phyloP scores from a whole-genome alignment of 2,113 vertebrate genomes.

The Lepus timidus region DNA sequence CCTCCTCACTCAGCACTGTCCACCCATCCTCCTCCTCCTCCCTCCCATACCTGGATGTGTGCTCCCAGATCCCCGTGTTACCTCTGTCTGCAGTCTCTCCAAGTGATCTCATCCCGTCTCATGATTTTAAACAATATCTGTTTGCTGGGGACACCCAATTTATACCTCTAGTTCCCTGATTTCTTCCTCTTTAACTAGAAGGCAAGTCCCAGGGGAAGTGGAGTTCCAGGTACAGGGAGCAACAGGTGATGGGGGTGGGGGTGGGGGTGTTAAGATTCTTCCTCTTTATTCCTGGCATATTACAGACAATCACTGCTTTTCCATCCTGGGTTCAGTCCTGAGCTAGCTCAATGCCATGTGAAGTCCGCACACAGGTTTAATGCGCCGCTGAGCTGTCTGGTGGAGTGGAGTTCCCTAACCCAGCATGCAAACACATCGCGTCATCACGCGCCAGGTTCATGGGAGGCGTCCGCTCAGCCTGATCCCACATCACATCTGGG shows the following conservation, averaged over 20 bases:
- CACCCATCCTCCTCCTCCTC: no score
- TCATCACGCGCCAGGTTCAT: no score
- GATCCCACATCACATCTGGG: no score
- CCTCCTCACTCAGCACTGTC: background rate
- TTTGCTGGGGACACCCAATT: background rate
- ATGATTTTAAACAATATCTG: background rate
- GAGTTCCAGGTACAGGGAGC: background rate
- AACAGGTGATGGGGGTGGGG: no score
- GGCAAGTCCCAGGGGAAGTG: background rate
- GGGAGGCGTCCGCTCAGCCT: no score
- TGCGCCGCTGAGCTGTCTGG: no score
- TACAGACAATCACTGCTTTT: fast-evolving
- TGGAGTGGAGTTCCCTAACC: background rate
- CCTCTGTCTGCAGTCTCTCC: background rate
- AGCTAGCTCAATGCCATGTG: no score
- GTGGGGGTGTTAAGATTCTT: background rate
- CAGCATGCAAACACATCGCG: background rate
- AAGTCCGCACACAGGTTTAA: fast-evolving
- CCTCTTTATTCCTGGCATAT: fast-evolving
- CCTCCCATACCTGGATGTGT: fast-evolving
- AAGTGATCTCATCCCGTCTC: background rate
- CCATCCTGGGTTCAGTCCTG: background rate
- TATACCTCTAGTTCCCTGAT: background rate
- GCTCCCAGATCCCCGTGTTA: background rate
- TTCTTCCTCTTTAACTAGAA: background rate